Base-by-base conservation (phyloP, 1,140 invertebrate species). In the Temnothorax longispinosus region DNA sequence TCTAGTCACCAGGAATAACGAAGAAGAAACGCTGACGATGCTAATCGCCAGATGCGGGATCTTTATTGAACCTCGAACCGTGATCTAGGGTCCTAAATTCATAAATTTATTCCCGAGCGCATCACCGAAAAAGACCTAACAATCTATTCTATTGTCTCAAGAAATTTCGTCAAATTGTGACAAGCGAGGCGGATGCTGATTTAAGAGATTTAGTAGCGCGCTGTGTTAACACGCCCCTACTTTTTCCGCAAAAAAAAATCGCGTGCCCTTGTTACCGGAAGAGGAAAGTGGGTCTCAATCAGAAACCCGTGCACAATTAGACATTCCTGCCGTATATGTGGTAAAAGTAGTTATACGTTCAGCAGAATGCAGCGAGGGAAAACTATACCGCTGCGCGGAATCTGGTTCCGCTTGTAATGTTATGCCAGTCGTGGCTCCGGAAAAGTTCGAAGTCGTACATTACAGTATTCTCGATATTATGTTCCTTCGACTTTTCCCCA, bases 221-320 rank as follows among this genome's bases (percentile, higher is more conserved):
- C 38, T 65, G n/a, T 65, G n/a, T 67, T 50, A 78, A 10, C 15
- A 8, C 15, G 41, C 8, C 54, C 15, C 32, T 32, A 10, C 50
- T 71, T 69, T 72, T 56, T 71, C 38, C 21, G n/a, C 5, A 32
- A 44, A 84, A 58, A 56, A 64, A 64, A 64, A 47, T 69, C 41
- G 44, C 41, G 54, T 60, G 67, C 13, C n/a, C 80, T 84, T 60
- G 69, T 74, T 84, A 84, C 80, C 80, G 78, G 77, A 69, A 82
- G 85, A 87, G 80, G 60, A 87, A 87, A 82, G 85, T 82, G 56
- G 85, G 80, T 71, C 77, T 65, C 62, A 82, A 85, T 71, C 56
- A 72, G 78, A 60, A 64, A 69, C 54, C 54, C 80, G 80, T 74
- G 67, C 80, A 60, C 69, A 74, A 84, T 74, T 84, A 84, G 80